Conservation (phyloP, 2,888 invertebrate genomes). For the Trypoxylon attenuatum region DNA sequence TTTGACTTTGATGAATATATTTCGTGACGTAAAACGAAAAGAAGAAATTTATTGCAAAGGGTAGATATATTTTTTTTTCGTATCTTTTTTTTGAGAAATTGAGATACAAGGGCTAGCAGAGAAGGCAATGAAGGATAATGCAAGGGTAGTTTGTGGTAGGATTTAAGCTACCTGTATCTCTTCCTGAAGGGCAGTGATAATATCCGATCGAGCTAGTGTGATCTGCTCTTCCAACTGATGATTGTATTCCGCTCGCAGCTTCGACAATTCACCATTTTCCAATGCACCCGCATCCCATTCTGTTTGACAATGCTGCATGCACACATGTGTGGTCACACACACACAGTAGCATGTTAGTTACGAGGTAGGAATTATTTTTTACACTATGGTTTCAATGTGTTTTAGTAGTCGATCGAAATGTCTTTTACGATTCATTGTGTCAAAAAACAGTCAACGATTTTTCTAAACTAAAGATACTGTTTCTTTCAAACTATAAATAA, state of each 20-base stretch:
- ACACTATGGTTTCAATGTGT: constrained; percentile 3
- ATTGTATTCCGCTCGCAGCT: constrained; percentile 67
- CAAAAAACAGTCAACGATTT: too few relatives aligned
- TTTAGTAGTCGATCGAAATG: too few relatives aligned
- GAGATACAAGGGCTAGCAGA: background rate
- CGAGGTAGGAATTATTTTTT: constrained; percentile 12
- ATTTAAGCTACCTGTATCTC: constrained; percentile 82
- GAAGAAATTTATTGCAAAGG: background rate
- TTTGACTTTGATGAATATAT: too few relatives aligned
- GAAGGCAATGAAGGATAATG: background rate
- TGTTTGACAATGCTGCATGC: constrained; percentile 73
- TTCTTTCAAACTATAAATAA: too few relatives aligned
- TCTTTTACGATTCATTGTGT: too few relatives aligned
- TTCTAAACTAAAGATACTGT: too few relatives aligned
- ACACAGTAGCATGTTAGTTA: constrained; percentile 54
- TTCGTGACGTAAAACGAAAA: too few relatives aligned
- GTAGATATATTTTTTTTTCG: background rate
- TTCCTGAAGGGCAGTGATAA: constrained; percentile 82
- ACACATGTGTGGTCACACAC: constrained; percentile 52
- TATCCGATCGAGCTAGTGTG: constrained; percentile 80
- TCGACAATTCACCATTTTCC: constrained; percentile 66
- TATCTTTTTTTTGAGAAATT: background rate
- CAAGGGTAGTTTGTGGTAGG: too few relatives aligned
- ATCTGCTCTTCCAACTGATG: constrained; percentile 78
- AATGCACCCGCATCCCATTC: constrained; percentile 65